These are phyloP conservation scores for Notechis scutatus DNA, from an alignment of 2,113 vertebrate species.

Conservation along the genomic window DNA sequence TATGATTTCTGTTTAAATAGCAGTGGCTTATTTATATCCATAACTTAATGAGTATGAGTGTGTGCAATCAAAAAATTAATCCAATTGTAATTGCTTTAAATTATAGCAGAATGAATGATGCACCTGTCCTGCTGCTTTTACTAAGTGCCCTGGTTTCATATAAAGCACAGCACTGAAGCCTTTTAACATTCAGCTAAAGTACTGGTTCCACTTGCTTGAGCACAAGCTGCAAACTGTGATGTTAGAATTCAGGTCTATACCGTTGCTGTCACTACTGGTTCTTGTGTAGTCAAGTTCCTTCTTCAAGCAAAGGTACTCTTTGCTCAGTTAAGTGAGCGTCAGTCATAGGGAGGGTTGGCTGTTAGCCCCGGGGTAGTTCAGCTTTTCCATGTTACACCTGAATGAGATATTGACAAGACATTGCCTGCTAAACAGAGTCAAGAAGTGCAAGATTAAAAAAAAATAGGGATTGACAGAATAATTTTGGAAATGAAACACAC, in stretches of 20 bases:
- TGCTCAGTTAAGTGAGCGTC: slow-evolving; percentile 72
- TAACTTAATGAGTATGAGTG: slow-evolving; percentile 54
- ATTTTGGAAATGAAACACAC: slow-evolving; percentile 57
- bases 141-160: slow-evolving; percentile 52
- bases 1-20: slow-evolving; percentile 55
- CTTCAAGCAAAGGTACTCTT: slow-evolving; percentile 72
- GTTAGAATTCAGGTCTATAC: slow-evolving; percentile 67
- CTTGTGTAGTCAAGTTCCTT: slow-evolving; percentile 59
- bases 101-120: slow-evolving; percentile 43
- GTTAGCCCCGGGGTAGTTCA: slow-evolving; percentile 64
- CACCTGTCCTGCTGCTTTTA: slow-evolving; percentile 57
- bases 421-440: slow-evolving; percentile 57
- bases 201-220: slow-evolving; percentile 69
- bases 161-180: slow-evolving; percentile 52
- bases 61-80: slow-evolving; percentile 37
- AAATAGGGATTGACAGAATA: slow-evolving; percentile 63
- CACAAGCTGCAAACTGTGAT: slow-evolving; percentile 60
- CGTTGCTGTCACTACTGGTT: slow-evolving; percentile 63
- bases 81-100: slow-evolving; percentile 42
- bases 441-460: slow-evolving; percentile 48
- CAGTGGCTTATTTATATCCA: slow-evolving; percentile 55
- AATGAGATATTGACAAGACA: slow-evolving; percentile 71
- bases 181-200: slow-evolving; percentile 64
- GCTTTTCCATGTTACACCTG: slow-evolving; percentile 65
- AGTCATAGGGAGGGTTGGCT: slow-evolving; percentile 69